Evolutionary conservation across 2,888 invertebrate genomes (phyloP).

Genomic region (Trimorus sp.): DNA sequence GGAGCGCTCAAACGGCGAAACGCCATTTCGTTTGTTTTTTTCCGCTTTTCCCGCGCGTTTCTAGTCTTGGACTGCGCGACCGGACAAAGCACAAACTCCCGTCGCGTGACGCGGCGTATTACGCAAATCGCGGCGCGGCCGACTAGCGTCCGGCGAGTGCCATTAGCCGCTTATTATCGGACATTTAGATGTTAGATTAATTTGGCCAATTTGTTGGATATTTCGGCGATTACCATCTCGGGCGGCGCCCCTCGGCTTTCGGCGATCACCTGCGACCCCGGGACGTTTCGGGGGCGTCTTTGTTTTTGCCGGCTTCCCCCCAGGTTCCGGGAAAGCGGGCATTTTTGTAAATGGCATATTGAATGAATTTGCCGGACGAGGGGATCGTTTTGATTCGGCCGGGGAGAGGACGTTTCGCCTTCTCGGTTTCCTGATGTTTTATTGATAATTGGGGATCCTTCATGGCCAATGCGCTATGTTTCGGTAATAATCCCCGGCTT

Average conservation of each 20-base stretch:
- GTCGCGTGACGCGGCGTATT: slow-evolving; percentile 73
- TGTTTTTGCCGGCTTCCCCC: slow-evolving; percentile 31
- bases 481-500: no score
- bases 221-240: slow-evolving; percentile 53
- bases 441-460: no score
- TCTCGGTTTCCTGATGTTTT: no score
- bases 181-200: slow-evolving; percentile 73
- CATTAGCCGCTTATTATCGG: slow-evolving; percentile 71
- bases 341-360: background rate
- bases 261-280: slow-evolving; percentile 43
- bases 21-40: no score
- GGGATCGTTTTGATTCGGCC: no score
- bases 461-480: no score
- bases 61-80: slow-evolving; percentile 39
- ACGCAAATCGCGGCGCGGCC: slow-evolving; percentile 69
- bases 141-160: slow-evolving; percentile 64
- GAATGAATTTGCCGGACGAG: no score
- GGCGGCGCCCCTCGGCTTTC: slow-evolving; percentile 25
- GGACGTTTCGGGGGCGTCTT: slow-evolving; percentile 21
- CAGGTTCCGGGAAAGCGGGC: slow-evolving; percentile 10
- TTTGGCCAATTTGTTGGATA: slow-evolving; percentile 69
- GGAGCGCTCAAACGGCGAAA: slow-evolving; percentile 23
- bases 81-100: slow-evolving; percentile 45
- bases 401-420: no score
- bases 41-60: slow-evolving; percentile 6